phyloP scores from a whole-genome alignment of 2,888 invertebrate species.

The Meganola albula region DNA sequence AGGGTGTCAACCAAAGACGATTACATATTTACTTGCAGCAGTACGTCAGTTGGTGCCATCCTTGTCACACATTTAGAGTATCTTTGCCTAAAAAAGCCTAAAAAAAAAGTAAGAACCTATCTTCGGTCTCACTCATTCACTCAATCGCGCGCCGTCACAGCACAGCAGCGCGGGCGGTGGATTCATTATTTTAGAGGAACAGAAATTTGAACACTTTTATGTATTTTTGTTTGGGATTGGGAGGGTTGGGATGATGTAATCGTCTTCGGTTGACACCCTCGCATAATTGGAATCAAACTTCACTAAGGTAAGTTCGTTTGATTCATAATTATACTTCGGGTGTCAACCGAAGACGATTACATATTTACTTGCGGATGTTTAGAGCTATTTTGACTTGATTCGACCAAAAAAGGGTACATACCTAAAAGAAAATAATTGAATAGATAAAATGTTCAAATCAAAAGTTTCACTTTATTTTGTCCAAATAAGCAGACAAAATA shows the following conservation, averaged over 20 bases:
- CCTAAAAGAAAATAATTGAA: too few relatives aligned
- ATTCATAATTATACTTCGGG: slow-evolving; percentile 15
- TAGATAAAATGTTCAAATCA: neutral
- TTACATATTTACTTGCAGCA: slow-evolving; percentile 2
- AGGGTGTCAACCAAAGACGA: slow-evolving; percentile 9
- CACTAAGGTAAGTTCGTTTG: slow-evolving; percentile 16
- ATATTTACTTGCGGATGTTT: slow-evolving; percentile 14
- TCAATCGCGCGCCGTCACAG: too few relatives aligned
- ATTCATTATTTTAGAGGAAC: neutral
- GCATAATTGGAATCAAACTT: slow-evolving; percentile 15
- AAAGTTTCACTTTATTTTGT: neutral
- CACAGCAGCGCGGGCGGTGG: neutral
- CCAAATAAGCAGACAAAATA: neutral
- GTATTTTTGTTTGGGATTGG: neutral
- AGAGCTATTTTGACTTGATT: too few relatives aligned
- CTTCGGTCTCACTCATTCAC: neutral
- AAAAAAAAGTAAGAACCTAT: neutral
- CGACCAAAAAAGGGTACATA: too few relatives aligned
- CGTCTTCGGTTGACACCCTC: slow-evolving; percentile 12
- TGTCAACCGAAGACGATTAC: slow-evolving; percentile 9
- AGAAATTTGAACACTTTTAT: neutral
- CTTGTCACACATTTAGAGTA: slow-evolving; percentile 5
- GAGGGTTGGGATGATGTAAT: slow-evolving; percentile 4
- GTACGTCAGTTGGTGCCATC: slow-evolving; percentile 1
- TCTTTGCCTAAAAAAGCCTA: neutral